Conservation (phyloP, 2,113 vertebrate species). For the Vulpes lagopus region DNA sequence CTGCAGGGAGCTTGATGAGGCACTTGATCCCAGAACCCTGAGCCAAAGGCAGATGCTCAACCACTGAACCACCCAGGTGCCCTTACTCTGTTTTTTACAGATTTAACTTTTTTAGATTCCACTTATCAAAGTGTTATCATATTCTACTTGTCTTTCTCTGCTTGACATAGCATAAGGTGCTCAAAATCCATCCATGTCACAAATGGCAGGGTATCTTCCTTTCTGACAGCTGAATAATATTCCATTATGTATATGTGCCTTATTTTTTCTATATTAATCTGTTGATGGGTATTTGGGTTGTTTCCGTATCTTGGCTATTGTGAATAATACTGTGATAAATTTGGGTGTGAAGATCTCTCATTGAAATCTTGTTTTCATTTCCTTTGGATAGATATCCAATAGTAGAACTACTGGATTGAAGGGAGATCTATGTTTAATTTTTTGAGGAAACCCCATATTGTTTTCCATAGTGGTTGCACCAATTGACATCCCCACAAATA, state of each 20-base stretch:
- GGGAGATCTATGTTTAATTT: not conserved
- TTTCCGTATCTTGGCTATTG: not conserved
- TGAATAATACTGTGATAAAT: accelerated
- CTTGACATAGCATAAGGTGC: not conserved
- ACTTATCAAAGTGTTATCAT: not conserved
- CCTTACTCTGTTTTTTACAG: too few relatives aligned
- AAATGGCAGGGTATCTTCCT: not conserved
- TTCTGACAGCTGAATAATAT: not conserved
- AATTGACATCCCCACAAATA: not conserved
- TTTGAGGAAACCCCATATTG: not conserved
- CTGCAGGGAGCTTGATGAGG: not conserved
- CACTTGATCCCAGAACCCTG: not conserved
- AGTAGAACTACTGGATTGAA: not conserved
- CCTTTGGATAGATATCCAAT: not conserved
- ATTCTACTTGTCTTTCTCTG: not conserved
- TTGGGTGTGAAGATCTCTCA: accelerated
- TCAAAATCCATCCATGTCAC: not conserved
- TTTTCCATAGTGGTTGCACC: not conserved
- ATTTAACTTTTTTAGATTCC: not conserved
- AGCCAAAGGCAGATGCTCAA: not conserved
- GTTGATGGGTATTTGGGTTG: not conserved
- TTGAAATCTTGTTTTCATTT: not conserved
- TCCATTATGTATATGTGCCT: accelerated
- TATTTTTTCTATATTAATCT: too few relatives aligned
- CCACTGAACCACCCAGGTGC: not conserved